Base-by-base conservation (phyloP, 2,797 vertebrate species). In the Agapornis canus region DNA sequence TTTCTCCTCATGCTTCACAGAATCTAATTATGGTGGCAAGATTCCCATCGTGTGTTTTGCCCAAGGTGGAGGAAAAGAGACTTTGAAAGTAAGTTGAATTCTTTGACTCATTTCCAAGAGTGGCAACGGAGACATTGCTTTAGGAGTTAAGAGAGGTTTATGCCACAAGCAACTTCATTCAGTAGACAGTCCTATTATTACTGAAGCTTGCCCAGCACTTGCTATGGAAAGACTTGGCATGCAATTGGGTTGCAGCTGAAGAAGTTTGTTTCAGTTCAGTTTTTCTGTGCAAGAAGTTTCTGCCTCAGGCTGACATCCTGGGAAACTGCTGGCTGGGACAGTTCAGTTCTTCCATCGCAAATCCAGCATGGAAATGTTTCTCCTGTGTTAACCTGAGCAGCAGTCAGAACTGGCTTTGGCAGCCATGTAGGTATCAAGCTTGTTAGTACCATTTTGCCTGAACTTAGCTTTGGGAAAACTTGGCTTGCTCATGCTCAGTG, bases 11-110 rank as follows among this genome's bases (percentile, higher is more conserved):
- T 83, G 4, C 95, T 89, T 94, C 80, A 40, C 94, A 98, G 98
- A 98, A 91, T 98, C 98, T 18, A 98, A 98, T 95, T 98, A 98
- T 0, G 98, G 98, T 54, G 98, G 98, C 54, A 98, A 98, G 95
- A 98, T 98, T 68, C 98, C 98, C 47, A 98, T 98, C 47, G 98
- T 98, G 43, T 98, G 98, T 64, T 98, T 98, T 95, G 98, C 97
- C n/a, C 98, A 98, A 92, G 98, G 98, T 94, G 98, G 98, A 68
- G 98, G 98, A 49, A 98, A 96, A 66, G 98, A 98, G 90, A 98
- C 98, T 69, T 90, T 98, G 56, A 98, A 97, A 96, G 98, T 98
- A 93, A 98, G 97, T 97, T 60, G 57, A 4, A 49, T 86, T 70
- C 11, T 78, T 59, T 31, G 47, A 23, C 22, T 56, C 42, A 3